phyloP scores from a whole-genome alignment of 1,140 invertebrate genomes.

The Eciton burchellii region DNA sequence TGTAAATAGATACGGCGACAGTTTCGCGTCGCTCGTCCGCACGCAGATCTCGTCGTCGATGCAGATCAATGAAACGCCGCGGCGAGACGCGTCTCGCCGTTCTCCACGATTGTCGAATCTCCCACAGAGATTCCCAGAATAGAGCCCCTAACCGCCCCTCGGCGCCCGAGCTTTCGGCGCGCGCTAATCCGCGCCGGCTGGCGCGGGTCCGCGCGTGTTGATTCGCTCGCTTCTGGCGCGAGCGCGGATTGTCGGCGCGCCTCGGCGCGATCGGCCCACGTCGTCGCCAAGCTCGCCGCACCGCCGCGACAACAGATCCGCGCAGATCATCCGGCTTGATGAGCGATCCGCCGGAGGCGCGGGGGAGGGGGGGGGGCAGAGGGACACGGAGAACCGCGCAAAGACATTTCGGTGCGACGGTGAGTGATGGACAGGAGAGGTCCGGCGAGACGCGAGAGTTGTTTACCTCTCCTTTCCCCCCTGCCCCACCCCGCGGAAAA shows the following conservation, averaged over 20 bases:
- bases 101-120: too few relatives aligned
- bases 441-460: constrained; percentile 62
- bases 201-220: constrained; percentile 25
- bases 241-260: constrained; percentile 19
- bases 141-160: background rate
- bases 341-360: constrained; percentile 5
- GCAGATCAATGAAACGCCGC: background rate
- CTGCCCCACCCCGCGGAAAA: constrained; percentile 56
- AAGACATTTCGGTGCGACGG: constrained; percentile 76
- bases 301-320: constrained; percentile 1
- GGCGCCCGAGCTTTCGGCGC: background rate
- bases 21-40: too few relatives aligned
- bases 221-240: constrained; percentile 49
- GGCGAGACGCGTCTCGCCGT: too few relatives aligned
- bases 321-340: background rate
- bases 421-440: constrained; percentile 82
- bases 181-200: constrained; percentile 27
- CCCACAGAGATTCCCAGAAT: too few relatives aligned
- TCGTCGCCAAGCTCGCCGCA: constrained; percentile 62
- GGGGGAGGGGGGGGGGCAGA: constrained; percentile 30
- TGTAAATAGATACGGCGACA: background rate
- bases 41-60: too few relatives aligned
- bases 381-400: constrained; percentile 71
- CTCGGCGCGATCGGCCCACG: constrained; percentile 51
- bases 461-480: background rate